Base-by-base conservation (phyloP, 2,797 vertebrate species). In the Gobionotothen gibberifrons region DNA sequence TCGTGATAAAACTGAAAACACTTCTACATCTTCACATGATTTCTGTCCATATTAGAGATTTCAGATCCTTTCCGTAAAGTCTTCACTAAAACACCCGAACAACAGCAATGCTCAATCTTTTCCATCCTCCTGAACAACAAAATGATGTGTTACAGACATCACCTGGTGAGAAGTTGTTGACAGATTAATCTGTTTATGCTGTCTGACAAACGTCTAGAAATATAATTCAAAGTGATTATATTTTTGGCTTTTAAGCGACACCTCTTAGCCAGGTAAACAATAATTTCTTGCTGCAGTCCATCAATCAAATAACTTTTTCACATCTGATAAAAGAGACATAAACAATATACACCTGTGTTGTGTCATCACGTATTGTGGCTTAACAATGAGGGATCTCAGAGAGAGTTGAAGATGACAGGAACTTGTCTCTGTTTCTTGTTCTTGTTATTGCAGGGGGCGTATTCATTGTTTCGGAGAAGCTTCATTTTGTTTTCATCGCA, bases 231-330 rank as follows among this genome's bases (percentile, higher is more conserved):
- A 57, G 6, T 13, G 26, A 58, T 58, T 39, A 48, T 21, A 62
- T 49, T 55, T 46, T 9, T 2, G 26, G 19, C 54, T 64, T 17
- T 4, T 58, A 58, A 40, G 53, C 22, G 51, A 14, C 4, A 6
- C 57, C 51, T 61, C 58, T 44, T 32, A 22, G 46, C 29, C 56
- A 61, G 16, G 47, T 48, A 13, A 70, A 56, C 54, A 59, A 21
- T 46, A 1, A 44, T 56, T 49, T 51, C 19, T 42, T 15, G 53
- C 46, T 13, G 61, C 17, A 5, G n/a, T 4, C 58, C 43, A 17
- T 44, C 58, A 39, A 6, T 76, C 59, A 51, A 9, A n/a, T 48
- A 5, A 4, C 32, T 14, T 5, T 46, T 51, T n/a, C 49, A 16
- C 4, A 3, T 54, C 49, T 42, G 42, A 46, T 47, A 32, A 43